phyloP scores from a whole-genome alignment of 2,888 invertebrate genomes.

The Balanococcus diminutus region DNA sequence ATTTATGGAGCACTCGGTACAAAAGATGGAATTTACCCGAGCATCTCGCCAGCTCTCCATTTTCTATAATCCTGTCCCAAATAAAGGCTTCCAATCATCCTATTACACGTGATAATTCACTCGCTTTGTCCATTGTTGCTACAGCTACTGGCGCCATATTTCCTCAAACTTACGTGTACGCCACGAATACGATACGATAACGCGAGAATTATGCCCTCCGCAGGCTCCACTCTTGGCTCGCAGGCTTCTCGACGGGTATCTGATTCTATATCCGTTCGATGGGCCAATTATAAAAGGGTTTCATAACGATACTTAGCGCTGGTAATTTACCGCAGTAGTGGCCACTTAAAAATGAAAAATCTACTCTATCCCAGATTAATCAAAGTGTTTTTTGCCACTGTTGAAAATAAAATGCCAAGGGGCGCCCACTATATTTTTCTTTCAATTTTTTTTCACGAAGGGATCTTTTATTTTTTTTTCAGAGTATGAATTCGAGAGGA shows the following conservation, averaged over 20 bases:
- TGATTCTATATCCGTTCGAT: neutral
- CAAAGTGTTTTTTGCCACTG: neutral
- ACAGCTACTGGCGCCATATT: neutral
- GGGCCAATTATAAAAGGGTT: constrained; percentile 14
- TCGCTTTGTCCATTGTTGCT: neutral
- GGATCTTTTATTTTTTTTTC: neutral
- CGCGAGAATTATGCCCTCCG: neutral
- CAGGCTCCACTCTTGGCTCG: neutral
- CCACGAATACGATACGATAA: neutral
- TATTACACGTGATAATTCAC: neutral
- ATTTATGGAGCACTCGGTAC: neutral
- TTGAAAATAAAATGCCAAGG: neutral
- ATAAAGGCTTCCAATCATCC: neutral
- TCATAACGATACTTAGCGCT: constrained; percentile 2
- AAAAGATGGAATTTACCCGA: neutral
- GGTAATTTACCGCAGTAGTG: constrained; percentile 2
- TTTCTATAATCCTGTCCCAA: neutral
- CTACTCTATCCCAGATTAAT: neutral
- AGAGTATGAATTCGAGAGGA: neutral
- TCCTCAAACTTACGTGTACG: neutral
- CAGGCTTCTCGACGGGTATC: neutral
- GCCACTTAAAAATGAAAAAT: constrained; percentile 25
- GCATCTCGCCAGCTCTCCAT: neutral
- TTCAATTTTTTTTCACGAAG: neutral
- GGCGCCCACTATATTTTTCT: constrained; percentile 3